phyloP scores from a whole-genome alignment of 2,888 invertebrate genomes.

The Eupithecia subumbrata region DNA sequence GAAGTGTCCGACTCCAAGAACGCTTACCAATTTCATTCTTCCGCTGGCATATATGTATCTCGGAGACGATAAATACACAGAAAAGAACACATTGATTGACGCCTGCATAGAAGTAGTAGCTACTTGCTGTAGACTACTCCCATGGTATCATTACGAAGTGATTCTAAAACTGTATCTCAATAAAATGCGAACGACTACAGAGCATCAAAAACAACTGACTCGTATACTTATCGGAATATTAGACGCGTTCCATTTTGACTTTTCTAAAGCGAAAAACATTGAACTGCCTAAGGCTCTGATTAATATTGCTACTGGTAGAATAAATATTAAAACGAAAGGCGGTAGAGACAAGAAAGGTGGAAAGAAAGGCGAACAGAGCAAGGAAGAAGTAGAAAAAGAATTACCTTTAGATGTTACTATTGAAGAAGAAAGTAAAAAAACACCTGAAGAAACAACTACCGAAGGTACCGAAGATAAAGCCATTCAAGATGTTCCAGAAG shows the following conservation, averaged over 20 bases:
- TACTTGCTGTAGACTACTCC: constrained; percentile 89
- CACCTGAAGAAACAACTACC: constrained; percentile 35
- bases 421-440: constrained; percentile 57
- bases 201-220: constrained; percentile 93
- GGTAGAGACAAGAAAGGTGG: constrained; percentile 48
- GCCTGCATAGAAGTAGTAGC: constrained; percentile 93
- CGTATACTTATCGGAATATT: constrained; percentile 90
- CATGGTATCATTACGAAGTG: constrained; percentile 95
- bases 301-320: constrained; percentile 51
- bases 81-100: constrained; percentile 92
- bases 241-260: constrained; percentile 96
- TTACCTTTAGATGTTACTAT: constrained; percentile 40
- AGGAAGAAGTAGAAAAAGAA: constrained; percentile 63
- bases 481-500: constrained; percentile 43
- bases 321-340: constrained; percentile 46
- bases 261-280: constrained; percentile 84
- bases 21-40: constrained; percentile 92
- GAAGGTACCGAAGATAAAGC: neutral
- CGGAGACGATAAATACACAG: constrained; percentile 89
- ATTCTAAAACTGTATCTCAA: constrained; percentile 91
- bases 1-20: constrained; percentile 86
- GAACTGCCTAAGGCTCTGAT: constrained; percentile 69
- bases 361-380: constrained; percentile 42
- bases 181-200: constrained; percentile 87
- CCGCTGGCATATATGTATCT: constrained; percentile 93